Percentiles rank a stretch among this genome's conserved stretches.
Conservation (phyloP, 2,888 invertebrate species). For the Scelioninae gen. 1 region DNA sequence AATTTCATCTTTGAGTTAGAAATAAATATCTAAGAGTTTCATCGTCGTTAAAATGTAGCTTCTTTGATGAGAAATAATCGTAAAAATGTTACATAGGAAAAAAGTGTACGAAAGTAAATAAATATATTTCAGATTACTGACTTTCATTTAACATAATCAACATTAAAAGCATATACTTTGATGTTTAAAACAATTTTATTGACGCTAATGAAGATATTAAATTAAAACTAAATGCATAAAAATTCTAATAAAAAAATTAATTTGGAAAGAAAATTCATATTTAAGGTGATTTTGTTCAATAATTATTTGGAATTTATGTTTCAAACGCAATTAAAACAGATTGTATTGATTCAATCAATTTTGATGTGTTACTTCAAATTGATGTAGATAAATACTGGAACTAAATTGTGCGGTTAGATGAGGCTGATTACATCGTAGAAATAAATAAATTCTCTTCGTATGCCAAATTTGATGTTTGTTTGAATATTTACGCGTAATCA, state of each 20-base stretch:
- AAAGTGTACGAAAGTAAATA: neutral
- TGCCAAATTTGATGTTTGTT: constrained; percentile 4
- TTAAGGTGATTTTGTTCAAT: too few species aligned
- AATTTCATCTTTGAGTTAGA: constrained; percentile 3
- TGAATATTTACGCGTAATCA: constrained; percentile 12
- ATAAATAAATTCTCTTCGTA: neutral
- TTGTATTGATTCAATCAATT: too few species aligned
- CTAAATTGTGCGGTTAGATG: neutral
- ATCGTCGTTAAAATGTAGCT: neutral
- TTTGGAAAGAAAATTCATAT: too few species aligned
- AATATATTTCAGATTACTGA: neutral
- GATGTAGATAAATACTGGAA: neutral
- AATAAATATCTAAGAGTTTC: neutral
- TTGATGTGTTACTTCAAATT: neutral
- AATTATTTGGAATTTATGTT: too few species aligned
- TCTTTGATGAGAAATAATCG: neutral
- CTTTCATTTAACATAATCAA: neutral
- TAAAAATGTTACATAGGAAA: neutral
- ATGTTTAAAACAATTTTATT: neutral
- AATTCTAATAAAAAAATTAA: too few species aligned
- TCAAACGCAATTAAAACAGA: too few species aligned
- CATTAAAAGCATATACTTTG: neutral
- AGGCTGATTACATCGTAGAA: neutral
- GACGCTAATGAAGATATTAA: neutral
- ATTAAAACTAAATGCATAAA: neutral